Base-by-base conservation (phyloP, 2,797 vertebrate genomes). In the Rhinatrema bivittatum region DNA sequence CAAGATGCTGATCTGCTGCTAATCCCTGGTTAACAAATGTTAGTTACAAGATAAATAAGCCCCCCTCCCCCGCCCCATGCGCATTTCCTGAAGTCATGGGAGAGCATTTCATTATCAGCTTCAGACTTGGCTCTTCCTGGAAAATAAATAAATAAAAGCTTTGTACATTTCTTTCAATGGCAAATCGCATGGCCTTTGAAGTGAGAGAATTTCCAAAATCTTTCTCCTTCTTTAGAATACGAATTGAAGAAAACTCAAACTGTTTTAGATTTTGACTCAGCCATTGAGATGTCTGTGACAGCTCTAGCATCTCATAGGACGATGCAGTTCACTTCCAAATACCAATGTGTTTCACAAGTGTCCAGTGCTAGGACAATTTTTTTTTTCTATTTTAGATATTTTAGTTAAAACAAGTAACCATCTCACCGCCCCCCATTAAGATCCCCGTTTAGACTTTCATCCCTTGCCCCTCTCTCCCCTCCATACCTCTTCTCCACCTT, bases 31-130 rank as follows among this genome's bases (percentile, higher is more conserved):
- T 78, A 68, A 74, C 67, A 74, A 80, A 78, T 66, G 68, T 50
- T 64, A 74, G 54, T 75, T 74, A 68, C 68, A 76, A 78, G 63
- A 74, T 71, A 76, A 76, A 76, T 72, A 78, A 64, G 37, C 36
- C 35, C 53, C 31, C 10, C 0, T 27, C 41, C 65, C 71, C 37
- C 36, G 35, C 53, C 31, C 10, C 0, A 27, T 41, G 65, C 71
- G 65, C 52, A 68, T 69, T 80, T 84, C 60, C 64, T 47, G 46
- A 55, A 71, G 54, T 46, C 65, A 38, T 31, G 31, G 29, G 39
- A 58, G 50, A 9, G 39, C 43, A 51, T 69, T 72, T 57, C 20
- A 48, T 70, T 59, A 46, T 32, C 53, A 46, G 32, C 53, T 67
- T n/a, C 45, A 5, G 14, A 19, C 29, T 68, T 66, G 26, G 9